Base-by-base conservation (phyloP, 2,113 vertebrate genomes). In the Cromileptes altivelis region DNA sequence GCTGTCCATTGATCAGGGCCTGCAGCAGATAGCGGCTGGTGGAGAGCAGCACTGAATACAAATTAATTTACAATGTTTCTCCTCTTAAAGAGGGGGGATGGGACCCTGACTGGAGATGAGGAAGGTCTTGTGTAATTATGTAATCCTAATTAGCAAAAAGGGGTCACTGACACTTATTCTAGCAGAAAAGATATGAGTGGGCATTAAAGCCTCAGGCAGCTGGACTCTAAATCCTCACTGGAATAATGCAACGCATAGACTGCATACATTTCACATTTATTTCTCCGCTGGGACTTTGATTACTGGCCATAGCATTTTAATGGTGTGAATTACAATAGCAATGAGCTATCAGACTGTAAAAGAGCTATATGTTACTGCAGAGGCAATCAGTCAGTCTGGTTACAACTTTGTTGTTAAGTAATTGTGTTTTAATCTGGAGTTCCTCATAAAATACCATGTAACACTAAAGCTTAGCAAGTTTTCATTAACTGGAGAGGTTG, bases 141-240 rank as follows among this genome's bases (percentile, higher is more conserved):
- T 86, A 81, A 82, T 81, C 37, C 78, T 92, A 91, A 91, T 94
- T 92, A 90, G 82, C 78, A 90, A 92, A 92, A 87, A 91, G 89
- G 89, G 90, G 92, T 93, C 89, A 91, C 73, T 89, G 87, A 85
- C 91, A 88, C 84, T 84, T 70, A 85, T 78, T 85, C 76, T 47
- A 52, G 64, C 49, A 71, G 69, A 75, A 65, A 80, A 79, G 60
- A 84, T 75, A 84, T 75, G 75, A 76, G 47, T 40, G 37, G 17
- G 52, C 65, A 78, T 77, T 60, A 78, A 47, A 75, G 45, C 78
- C 73, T 61, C 21, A 67, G 62, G 52, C 72, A 84, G 83, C 67
- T 85, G 82, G 82, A 82, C 64, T 63, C 62, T 80, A 37, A 77
- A 72, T 71, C 78, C 60, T 74, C 6, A 0, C 33, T 45, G 60